phyloP scores from a whole-genome alignment of 2,113 vertebrate species.

The Oreocharis arfaki region DNA sequence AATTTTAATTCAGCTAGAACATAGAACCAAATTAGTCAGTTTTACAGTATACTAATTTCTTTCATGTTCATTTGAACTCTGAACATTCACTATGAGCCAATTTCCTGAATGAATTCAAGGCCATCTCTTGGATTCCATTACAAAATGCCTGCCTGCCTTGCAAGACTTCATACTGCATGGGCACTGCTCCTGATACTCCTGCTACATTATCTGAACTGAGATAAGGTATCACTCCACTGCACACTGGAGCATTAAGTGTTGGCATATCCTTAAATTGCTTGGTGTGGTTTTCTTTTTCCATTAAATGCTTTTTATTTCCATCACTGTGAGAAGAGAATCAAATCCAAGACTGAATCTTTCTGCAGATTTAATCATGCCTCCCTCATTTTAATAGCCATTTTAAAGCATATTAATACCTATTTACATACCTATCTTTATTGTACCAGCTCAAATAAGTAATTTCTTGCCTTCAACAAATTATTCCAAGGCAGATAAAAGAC shows the following conservation, averaged over 20 bases:
- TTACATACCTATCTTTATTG: neutral
- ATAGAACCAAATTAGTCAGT: neutral
- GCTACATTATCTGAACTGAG: neutral
- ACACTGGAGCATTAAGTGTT: neutral
- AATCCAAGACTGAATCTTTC: neutral
- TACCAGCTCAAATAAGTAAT: neutral
- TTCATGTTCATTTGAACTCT: neutral
- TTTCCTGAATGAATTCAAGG: neutral
- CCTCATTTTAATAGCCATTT: neutral
- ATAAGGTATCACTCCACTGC: neutral
- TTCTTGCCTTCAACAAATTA: neutral
- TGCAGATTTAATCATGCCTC: neutral
- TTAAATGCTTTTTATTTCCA: neutral
- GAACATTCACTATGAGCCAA: neutral
- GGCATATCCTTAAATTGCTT: neutral
- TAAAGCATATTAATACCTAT: slow-evolving; percentile 1
- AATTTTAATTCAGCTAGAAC: neutral
- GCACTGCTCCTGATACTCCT: neutral
- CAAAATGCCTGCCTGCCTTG: neutral
- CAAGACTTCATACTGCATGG: neutral
- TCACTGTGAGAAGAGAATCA: neutral
- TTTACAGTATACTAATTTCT: neutral
- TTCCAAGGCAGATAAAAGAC: neutral
- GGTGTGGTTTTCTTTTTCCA: neutral
- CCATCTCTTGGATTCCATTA: neutral